Base-by-base conservation (phyloP, 2,113 vertebrate genomes). In the Notothenia rossii region DNA sequence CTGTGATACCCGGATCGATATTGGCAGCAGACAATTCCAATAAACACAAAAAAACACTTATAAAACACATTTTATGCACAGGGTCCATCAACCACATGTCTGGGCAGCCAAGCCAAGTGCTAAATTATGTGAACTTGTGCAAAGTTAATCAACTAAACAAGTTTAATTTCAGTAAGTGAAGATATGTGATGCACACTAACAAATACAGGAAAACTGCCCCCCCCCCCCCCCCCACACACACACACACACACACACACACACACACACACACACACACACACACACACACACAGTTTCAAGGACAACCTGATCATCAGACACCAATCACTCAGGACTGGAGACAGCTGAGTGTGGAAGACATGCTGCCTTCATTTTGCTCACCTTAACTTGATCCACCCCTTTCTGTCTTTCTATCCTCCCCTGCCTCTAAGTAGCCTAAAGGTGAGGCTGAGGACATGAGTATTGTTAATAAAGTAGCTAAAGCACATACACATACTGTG, bases 291-390 rank as follows among this genome's bases (percentile, higher is more conserved):
- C 17, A 48, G 56, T 49, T 12, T 85, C 85, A 90, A 84, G 80
- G 87, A 71, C 79, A 78, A 60, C 22, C 46, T 54, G 54, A 54
- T 65, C 77, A 82, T 62, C 83, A 65, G 58, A 85, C 65, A 72
- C 40, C 20, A 9, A 68, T 82, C 87, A 81, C 56, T 86, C 72
- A 65, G 29, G n/a, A 74, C 50, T 13, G 51, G 60, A 88, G 80
- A 76, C 70, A 56, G 43, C 65, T 5, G 49, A 70, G 36, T 40
- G 17, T 72, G 75, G 80, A 77, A 83, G 64, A 72, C 69, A 33
- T 33, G 68, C 22, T 25, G 68, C 22, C 70, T 45, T 72, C 72
- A 29, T 22, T 69, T 54, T 67, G 76, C 69, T 81, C 79, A 45
- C 33, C 66, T 85, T 75, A 45, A 62, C 75, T 79, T 80, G 66